Evolutionary conservation across 2,113 vertebrate species (phyloP).

Genomic region (Sturnus vulgaris): DNA sequence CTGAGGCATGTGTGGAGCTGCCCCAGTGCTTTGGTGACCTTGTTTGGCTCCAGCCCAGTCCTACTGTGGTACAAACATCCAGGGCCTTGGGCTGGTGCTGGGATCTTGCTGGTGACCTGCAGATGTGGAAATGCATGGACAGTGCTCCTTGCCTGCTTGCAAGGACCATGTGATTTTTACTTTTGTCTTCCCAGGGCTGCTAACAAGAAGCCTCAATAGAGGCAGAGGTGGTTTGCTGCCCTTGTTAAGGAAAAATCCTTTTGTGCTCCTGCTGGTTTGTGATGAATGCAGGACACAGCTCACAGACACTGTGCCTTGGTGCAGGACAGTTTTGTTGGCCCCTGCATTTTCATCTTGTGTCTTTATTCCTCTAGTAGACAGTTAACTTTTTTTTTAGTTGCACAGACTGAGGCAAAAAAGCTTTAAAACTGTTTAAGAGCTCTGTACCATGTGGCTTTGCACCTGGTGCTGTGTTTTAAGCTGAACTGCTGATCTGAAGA

Average conservation of each 20-base stretch:
- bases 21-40: neutral
- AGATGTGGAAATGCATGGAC: neutral
- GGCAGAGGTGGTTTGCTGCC: neutral
- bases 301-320: neutral
- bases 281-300: neutral
- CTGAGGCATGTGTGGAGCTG: neutral
- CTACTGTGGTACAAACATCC: neutral
- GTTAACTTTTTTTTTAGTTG: neutral
- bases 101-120: neutral
- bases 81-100: accelerated
- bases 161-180: neutral
- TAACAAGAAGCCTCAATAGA: neutral
- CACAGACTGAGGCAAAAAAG: neutral
- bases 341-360: neutral
- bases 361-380: neutral
- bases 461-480: neutral
- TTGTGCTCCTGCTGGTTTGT: neutral
- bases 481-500: neutral
- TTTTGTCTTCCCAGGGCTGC: neutral
- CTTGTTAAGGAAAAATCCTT: neutral
- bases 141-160: neutral
- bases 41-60: neutral
- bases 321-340: neutral
- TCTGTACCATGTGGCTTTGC: neutral
- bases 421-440: neutral